Evolutionary conservation across 2,113 vertebrate genomes (phyloP).

Genomic region (Callipepla californica): DNA sequence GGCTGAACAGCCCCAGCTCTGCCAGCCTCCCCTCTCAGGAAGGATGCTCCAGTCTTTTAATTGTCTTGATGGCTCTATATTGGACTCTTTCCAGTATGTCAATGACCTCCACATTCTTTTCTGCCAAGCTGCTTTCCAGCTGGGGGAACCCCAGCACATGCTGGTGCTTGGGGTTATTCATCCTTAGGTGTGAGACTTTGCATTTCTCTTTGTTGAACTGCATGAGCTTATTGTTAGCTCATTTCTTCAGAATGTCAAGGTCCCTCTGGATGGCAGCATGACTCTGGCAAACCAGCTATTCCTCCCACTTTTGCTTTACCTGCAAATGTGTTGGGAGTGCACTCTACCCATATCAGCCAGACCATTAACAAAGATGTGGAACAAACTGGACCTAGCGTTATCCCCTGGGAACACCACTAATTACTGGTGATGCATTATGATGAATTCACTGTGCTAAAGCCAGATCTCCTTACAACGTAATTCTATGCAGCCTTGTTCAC

Average conservation of each 20-base stretch:
- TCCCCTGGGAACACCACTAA: accelerated
- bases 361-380: not conserved
- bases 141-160: not conserved
- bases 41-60: not conserved
- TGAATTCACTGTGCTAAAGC: not conserved
- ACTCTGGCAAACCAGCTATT: not conserved
- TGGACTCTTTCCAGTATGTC: not conserved
- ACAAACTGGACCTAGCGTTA: not conserved
- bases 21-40: not conserved
- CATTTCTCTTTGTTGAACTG: not conserved
- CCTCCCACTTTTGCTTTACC: not conserved
- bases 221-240: not conserved
- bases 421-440: not conserved
- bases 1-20: not conserved
- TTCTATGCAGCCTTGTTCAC: not conserved
- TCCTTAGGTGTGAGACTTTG: not conserved
- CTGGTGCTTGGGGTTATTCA: not conserved
- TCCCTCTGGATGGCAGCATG: not conserved
- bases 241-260: not conserved
- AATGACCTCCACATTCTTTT: not conserved
- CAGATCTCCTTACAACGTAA: not conserved
- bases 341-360: not conserved
- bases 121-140: not conserved
- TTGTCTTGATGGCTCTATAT: not conserved
- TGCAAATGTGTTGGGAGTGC: not conserved